Percentiles rank a stretch among this genome's conserved stretches.
These are phyloP conservation scores for Sylvilagus bachmani DNA, from an alignment of 2,113 vertebrate genomes.

Conservation along the genomic window DNA sequence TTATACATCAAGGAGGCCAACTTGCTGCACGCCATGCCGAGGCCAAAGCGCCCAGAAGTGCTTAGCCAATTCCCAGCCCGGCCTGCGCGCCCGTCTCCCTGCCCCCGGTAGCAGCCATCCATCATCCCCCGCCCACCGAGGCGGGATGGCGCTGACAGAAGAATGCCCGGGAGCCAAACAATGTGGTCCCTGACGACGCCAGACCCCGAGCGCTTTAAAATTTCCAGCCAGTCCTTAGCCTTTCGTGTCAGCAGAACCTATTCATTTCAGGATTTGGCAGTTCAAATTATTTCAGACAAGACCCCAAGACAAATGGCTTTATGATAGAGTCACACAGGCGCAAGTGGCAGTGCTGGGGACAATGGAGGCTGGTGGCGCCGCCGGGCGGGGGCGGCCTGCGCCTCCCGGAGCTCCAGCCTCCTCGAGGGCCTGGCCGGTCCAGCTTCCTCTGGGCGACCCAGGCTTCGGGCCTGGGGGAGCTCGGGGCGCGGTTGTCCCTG, in stretches of 20 bases:
- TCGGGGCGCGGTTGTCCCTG: rapidly evolving
- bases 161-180: conserved; percentile 89
- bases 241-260: conserved; percentile 87
- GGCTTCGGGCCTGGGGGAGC: too few relatives aligned
- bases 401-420: too few relatives aligned
- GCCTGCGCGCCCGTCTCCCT: conserved; percentile 91
- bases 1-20: conserved; percentile 97
- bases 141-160: conserved; percentile 92
- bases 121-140: conserved; percentile 94
- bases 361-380: background rate
- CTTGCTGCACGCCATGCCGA: conserved; percentile 92
- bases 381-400: too few relatives aligned
- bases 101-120: conserved; percentile 92
- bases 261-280: conserved; percentile 84
- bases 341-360: background rate
- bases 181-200: conserved; percentile 84
- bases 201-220: conserved; percentile 83
- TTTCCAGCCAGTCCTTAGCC: conserved; percentile 84
- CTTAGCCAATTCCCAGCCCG: conserved; percentile 97
- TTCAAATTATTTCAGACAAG: conserved; percentile 89
- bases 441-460: too few relatives aligned
- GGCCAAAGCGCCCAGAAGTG: conserved; percentile 94
- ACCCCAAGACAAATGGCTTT: conserved; percentile 87
- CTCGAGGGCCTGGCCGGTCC: too few relatives aligned
- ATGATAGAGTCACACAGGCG: conserved; percentile 82